Base-by-base conservation (phyloP, 2,113 vertebrate genomes). In the Aphyosemion australe region DNA sequence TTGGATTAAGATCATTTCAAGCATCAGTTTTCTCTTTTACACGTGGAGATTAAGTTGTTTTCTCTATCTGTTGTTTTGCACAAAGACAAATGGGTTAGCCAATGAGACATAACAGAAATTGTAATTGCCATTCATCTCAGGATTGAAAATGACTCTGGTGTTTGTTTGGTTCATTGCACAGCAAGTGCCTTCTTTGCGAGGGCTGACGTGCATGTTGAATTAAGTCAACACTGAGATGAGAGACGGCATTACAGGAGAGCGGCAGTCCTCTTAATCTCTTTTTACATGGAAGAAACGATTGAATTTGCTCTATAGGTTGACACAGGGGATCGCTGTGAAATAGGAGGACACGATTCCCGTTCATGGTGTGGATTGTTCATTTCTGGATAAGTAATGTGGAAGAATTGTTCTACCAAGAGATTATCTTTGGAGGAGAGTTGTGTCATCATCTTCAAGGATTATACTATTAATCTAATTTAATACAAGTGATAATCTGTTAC, bases 91-190 rank as follows among this genome's bases (percentile, higher is more conserved):
- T 86, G 79, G 77, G 51, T 57, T 63, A 72, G 69, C 79, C 84
- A 84, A 87, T 82, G 84, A 82, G 76, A 84, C 79, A 80, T 73
- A 87, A 56, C 81, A 69, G 53, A 80, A 83, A 86, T 83, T 12
- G 56, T 86, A 87, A 87, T 88, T 90, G 80, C 74, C 84, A 79
- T 87, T 86, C 74, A 64, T 87, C 71, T 77, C 74, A 79, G 82
- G 69, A 79, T 74, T 18, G 74, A 61, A 86, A 83, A 86, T 77
- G 78, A 78, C 80, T 84, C 71, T 72, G 72, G 71, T 82, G 84
- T 80, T 80, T 79, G 82, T 86, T 80, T 84, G 84, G 84, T 84
- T 78, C 64, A 75, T 78, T 87, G 85, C 80, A 26, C 69, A 34
- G 59, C 20, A n/a, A 55, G 51, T 79, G 61, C 52, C 51, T 56